Evolutionary conservation across 1,140 invertebrate genomes (phyloP).

Genomic region (Drosophila equinoxialis): DNA sequence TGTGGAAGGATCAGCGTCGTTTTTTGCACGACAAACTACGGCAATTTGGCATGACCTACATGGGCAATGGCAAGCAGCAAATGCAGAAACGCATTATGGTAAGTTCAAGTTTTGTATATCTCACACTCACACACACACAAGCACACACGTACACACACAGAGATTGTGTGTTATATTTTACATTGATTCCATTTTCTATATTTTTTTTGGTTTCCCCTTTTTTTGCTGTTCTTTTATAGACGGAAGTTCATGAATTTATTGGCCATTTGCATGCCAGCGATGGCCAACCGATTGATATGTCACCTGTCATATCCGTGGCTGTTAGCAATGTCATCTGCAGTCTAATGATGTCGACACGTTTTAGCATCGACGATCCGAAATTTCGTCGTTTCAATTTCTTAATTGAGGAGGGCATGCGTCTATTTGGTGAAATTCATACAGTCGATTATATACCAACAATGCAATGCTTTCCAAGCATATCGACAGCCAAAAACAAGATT

Average conservation of each 20-base stretch:
- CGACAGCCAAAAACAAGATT: constrained; percentile 89
- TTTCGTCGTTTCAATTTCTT: constrained; percentile 92
- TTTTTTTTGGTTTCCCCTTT: not conserved
- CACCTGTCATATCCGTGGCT: constrained; percentile 89
- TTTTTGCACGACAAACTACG: constrained; percentile 95
- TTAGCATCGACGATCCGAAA: constrained; percentile 88
- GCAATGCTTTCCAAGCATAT: constrained; percentile 90
- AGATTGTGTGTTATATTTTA: not conserved
- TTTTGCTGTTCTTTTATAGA: constrained; percentile 83
- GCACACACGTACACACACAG: too few species aligned
- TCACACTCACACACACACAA: too few species aligned
- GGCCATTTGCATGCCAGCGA: constrained; percentile 85
- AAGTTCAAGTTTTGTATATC: constrained; percentile 64
- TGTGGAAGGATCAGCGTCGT: constrained; percentile 96
- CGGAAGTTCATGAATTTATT: constrained; percentile 90
- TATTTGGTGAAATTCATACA: constrained; percentile 92
- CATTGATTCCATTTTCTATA: not conserved
- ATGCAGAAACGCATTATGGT: constrained; percentile 95
- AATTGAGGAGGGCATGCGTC: constrained; percentile 94
- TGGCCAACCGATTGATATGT: constrained; percentile 88
- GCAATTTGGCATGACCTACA: constrained; percentile 94
- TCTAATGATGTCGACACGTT: constrained; percentile 94
- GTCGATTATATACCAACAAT: constrained; percentile 85
- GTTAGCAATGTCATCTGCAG: constrained; percentile 96
- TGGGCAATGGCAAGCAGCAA: constrained; percentile 89